Conservation (phyloP, 2,888 invertebrate genomes). For the Epiblema foenella region DNA sequence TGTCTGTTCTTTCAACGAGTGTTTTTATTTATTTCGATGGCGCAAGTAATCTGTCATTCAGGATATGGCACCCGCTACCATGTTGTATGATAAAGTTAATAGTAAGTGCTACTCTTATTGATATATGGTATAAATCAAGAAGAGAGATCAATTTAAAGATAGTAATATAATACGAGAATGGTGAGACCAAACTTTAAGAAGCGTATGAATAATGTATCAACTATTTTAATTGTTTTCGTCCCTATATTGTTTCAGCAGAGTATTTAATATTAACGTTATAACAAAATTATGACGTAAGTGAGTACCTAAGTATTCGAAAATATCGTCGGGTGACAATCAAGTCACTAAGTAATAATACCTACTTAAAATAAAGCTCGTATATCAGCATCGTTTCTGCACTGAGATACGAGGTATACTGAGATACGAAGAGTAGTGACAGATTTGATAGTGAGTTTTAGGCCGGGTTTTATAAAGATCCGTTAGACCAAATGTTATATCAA, state of each 20-base stretch:
- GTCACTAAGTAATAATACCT: too few species aligned
- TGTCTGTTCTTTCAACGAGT: constrained; percentile 26
- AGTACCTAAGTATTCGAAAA: too few species aligned
- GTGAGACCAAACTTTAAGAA: background rate
- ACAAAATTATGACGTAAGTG: too few species aligned
- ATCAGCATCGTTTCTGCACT: too few species aligned
- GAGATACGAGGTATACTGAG: too few species aligned
- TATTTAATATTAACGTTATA: too few species aligned
- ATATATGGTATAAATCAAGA: constrained; percentile 27
- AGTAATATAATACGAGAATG: constrained; percentile 8
- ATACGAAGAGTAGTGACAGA: too few species aligned
- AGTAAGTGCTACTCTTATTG: constrained; percentile 22
- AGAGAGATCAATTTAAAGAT: constrained; percentile 29
- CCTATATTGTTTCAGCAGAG: background rate
- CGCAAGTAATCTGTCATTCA: constrained; percentile 27
- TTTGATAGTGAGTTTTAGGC: too few species aligned
- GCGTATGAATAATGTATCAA: background rate
- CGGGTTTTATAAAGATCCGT: too few species aligned
- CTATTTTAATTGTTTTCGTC: constrained; percentile 1
- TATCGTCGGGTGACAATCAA: too few species aligned
- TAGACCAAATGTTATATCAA: too few species aligned
- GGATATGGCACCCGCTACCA: constrained; percentile 24
- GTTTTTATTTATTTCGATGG: constrained; percentile 35
- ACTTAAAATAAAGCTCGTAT: too few species aligned
- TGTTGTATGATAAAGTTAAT: constrained; percentile 26